Evolutionary conservation across 2,888 invertebrate genomes (phyloP).

Genomic region (Congeria kusceri): DNA sequence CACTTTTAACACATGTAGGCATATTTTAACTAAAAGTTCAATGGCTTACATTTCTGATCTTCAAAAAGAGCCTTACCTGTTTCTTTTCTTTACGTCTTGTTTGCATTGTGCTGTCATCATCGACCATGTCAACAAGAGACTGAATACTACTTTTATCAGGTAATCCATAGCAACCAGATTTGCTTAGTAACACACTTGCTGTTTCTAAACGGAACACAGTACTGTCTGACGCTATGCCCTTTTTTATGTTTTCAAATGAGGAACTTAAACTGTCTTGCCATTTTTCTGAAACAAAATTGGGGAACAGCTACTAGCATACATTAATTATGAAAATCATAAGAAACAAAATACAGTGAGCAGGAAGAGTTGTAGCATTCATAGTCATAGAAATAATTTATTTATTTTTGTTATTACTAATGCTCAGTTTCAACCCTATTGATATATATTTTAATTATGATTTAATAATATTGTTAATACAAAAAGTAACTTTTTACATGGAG

Average conservation of each 20-base stretch:
- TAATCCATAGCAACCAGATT: slow-evolving; percentile 44
- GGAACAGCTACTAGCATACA: no score
- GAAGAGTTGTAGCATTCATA: no score
- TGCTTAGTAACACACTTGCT: slow-evolving; percentile 53
- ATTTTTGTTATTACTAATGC: no score
- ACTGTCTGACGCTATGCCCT: slow-evolving; percentile 37
- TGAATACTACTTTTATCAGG: slow-evolving; percentile 59
- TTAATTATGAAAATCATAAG: neutral
- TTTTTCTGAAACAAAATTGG: slow-evolving; percentile 28
- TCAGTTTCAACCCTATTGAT: no score
- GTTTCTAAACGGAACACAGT: slow-evolving; percentile 53
- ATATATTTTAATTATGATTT: no score
- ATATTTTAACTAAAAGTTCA: no score
- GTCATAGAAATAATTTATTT: no score
- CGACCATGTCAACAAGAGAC: slow-evolving; percentile 49
- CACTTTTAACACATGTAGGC: no score
- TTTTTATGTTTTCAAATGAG: slow-evolving; percentile 49
- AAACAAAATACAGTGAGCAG: no score
- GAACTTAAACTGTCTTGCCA: slow-evolving; percentile 47
- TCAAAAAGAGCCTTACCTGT: neutral
- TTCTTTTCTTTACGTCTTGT: slow-evolving; percentile 13
- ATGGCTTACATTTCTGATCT: no score
- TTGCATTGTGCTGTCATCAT: slow-evolving; percentile 32
- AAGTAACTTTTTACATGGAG: no score
- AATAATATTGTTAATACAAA: no score